Base-by-base conservation (phyloP, 2,888 invertebrate species). In the Apodemia mormo region DNA sequence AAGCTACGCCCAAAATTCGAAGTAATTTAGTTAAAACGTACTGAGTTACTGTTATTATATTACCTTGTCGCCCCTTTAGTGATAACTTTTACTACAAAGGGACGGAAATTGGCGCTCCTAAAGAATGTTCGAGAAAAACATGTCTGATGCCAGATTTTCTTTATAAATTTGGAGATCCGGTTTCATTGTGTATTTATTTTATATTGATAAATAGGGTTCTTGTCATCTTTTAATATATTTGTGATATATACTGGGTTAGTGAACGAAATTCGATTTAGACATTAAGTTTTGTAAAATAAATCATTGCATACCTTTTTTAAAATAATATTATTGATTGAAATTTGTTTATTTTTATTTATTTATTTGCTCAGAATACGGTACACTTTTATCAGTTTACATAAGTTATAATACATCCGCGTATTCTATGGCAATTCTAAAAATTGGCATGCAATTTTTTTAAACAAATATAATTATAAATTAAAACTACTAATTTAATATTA, bases 101-200 rank as follows among this genome's bases (percentile, higher is more conserved):
- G 33, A 14, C 37, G 61, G 61, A 64, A 64, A 64, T 64, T 64
- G 61, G 37, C 33, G n/a, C 37, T 30, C 12, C 14, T 37, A 64
- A 64, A 64, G n/a, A 37, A 64, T n/a, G 33, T 64, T n/a, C 37
- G 7, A 64, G 37, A 14, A 64, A 64, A 64, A 64, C 14, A 64
- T 33, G 61, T 29, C 61, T 12, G 61, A 30, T 37, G n/a, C 33
- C 2, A 64, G 14, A 33, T 22, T 49, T 49, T 14, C 12, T 14
- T 49, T 14, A 49, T 49, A 49, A 49, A 49, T 49, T 49, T 14
- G 14, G 14, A 14, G 49, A 49, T 49, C 49, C 49, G 49, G 49
- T 49, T 49, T 14, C 49, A 49, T 49, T 49, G 49, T 49, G 14
- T 49, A 49, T 49, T 49, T 49, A 10, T 45, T 49, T 49, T 49